phyloP scores from a whole-genome alignment of 2,113 vertebrate species.

The Puntigrus tetrazona region DNA sequence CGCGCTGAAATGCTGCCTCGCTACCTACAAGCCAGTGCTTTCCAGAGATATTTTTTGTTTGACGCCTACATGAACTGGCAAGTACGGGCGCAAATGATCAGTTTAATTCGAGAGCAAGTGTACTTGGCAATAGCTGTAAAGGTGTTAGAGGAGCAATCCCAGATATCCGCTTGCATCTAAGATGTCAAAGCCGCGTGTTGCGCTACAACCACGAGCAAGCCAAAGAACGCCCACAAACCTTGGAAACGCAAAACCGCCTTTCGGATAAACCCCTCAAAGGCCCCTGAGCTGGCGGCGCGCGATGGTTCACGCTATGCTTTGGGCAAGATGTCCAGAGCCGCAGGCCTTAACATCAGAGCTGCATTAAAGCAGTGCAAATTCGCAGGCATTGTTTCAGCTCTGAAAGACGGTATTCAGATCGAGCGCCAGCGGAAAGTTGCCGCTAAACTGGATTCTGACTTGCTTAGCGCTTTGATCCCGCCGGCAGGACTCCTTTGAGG shows the following conservation, averaged over 20 bases:
- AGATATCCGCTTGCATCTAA: constrained; percentile 37
- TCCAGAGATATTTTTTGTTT: background rate
- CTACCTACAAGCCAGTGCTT: background rate
- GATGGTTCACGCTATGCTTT: background rate
- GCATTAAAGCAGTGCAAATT: background rate
- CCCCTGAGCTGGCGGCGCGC: background rate
- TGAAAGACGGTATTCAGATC: constrained; percentile 20
- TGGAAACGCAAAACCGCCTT: constrained; percentile 3
- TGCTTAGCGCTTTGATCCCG: constrained; percentile 17
- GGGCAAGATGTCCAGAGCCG: background rate
- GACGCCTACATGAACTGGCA: constrained; percentile 23
- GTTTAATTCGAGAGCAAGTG: constrained; percentile 26
- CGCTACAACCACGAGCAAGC: constrained; percentile 14
- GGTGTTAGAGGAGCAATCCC: constrained; percentile 9
- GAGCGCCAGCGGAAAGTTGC: constrained; percentile 9
- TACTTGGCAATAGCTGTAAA: constrained; percentile 27
- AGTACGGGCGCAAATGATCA: constrained; percentile 23
- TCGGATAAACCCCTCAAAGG: background rate
- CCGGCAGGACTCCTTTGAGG: constrained; percentile 27
- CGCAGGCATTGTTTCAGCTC: background rate
- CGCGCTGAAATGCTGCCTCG: too few species aligned
- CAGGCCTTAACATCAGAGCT: background rate
- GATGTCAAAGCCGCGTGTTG: constrained; percentile 33
- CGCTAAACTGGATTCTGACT: constrained; percentile 24
- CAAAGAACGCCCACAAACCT: background rate